phyloP scores from a whole-genome alignment of 2,888 invertebrate genomes.

The Bellardia bayeri region DNA sequence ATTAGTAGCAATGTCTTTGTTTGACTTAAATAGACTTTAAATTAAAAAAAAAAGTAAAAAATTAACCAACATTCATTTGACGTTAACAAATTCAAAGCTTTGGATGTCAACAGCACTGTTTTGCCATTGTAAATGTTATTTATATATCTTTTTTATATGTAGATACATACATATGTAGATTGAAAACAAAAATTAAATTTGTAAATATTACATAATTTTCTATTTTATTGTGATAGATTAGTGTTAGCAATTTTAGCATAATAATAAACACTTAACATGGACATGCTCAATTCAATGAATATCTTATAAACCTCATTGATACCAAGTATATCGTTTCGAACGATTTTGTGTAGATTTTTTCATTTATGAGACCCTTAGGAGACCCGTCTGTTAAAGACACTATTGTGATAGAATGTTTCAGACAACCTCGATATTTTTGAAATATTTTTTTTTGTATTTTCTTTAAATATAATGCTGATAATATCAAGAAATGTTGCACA shows the following conservation, averaged over 20 bases:
- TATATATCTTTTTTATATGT: background rate
- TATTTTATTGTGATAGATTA: background rate
- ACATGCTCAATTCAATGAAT: too few species aligned
- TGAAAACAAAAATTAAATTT: background rate
- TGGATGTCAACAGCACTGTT: slow-evolving; percentile 22
- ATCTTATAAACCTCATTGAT: too few species aligned
- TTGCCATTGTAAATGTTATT: slow-evolving; percentile 18
- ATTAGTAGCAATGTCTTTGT: background rate
- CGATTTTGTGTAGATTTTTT: too few species aligned
- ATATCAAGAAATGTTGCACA: too few species aligned
- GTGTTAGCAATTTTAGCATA: background rate
- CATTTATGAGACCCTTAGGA: too few species aligned
- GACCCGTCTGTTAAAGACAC: too few species aligned
- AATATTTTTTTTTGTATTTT: too few species aligned
- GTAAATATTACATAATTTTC: background rate
- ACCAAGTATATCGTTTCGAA: too few species aligned
- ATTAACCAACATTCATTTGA: slow-evolving; percentile 13
- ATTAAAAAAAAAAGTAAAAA: background rate
- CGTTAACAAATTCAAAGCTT: slow-evolving; percentile 14
- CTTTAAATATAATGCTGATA: too few species aligned
- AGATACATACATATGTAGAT: background rate
- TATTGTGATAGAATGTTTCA: too few species aligned
- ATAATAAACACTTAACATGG: too few species aligned
- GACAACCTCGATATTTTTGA: too few species aligned
- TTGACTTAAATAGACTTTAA: background rate